Evolutionary conservation across 2,888 invertebrate species (phyloP), one percentile per base, ranked within the genome.

Genomic region (Cetonia aurata): DNA sequence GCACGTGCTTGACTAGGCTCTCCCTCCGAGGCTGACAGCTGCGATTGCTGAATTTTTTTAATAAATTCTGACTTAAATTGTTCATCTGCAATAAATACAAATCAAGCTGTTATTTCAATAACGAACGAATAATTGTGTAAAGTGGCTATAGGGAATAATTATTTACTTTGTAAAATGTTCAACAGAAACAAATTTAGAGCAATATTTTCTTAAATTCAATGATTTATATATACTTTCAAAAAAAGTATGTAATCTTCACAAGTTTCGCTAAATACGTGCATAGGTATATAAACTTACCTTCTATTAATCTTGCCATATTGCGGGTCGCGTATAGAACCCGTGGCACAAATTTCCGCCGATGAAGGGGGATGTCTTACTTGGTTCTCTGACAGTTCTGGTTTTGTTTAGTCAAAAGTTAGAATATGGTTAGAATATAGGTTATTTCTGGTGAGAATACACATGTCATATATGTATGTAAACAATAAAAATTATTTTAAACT

Each of bases 31-130:
- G 15, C 17, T 4, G 15, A 56, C 9, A 25, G 2, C 56, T 33
- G 25, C 37, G 17, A 8, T 17, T 56, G n/a, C 17, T 1, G 8
- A 25, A 56, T 8, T 3, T 33, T 59, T 17, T 59, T 59, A 12
- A 59, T 41, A 33, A 41, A n/a, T 10, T 59, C 59, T 6, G 42
- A 41, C 41, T 59, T 59, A 15, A 59, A 59, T 59, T 33, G 59
- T n/a, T 59, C 42, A 41, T 41, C 59, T 59, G 42, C 3, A 59
- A 59, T 15, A 15, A 50, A 15, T 44, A 44, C 10, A 44, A 44
- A 10, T 1, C 13, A 6, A 44, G 12, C 13, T n/a, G 3, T 13
- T 44, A 6, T 10, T 44, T n/a, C 1, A 10, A 44, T 44, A 44
- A 44, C 13, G n/a, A n/a, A n/a, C n/a, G n/a, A n/a, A 44, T n/a